Percentiles rank a stretch among this genome's conserved stretches.
These are phyloP conservation scores for Parus major DNA, from an alignment of 2,113 vertebrate genomes.

Conservation along the genomic window DNA sequence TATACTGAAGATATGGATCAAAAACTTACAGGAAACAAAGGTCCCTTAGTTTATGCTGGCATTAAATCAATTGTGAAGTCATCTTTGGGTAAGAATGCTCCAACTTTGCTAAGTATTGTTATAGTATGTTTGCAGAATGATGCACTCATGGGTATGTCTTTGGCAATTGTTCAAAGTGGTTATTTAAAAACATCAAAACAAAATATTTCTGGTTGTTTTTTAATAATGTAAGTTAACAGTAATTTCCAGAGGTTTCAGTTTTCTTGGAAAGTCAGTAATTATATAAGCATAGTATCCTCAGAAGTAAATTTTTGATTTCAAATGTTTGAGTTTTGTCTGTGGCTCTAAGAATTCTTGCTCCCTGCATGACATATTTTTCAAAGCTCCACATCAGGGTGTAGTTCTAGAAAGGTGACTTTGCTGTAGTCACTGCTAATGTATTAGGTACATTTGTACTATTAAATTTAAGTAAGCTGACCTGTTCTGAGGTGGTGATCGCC, in stretches of 20 bases:
- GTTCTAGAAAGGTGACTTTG: not conserved
- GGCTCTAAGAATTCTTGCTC: not conserved
- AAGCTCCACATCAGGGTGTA: not conserved
- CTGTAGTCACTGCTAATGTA: not conserved
- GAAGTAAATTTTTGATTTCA: not conserved
- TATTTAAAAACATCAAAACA: not conserved
- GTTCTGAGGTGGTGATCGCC: not conserved
- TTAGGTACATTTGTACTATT: not conserved
- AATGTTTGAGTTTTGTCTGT: not conserved
- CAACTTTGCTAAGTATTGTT: not conserved
- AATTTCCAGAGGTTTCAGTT: not conserved
- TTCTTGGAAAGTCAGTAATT: not conserved
- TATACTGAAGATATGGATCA: constrained; percentile 94
- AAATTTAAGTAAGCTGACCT: not conserved
- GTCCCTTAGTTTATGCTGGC: constrained; percentile 90
- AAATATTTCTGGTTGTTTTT: not conserved
- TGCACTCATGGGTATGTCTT: not conserved
- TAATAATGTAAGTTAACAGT: not conserved
- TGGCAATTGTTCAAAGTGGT: not conserved
- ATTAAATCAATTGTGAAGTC: constrained; percentile 96
- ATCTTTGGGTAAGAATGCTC: constrained; percentile 86
- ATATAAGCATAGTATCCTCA: not conserved
- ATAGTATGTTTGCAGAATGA: not conserved
- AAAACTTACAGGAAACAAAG: constrained; percentile 90
- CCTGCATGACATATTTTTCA: not conserved